These are phyloP conservation scores for Drosophila ficusphila DNA, from an alignment of 1,140 invertebrate genomes.

Conservation along the genomic window DNA sequence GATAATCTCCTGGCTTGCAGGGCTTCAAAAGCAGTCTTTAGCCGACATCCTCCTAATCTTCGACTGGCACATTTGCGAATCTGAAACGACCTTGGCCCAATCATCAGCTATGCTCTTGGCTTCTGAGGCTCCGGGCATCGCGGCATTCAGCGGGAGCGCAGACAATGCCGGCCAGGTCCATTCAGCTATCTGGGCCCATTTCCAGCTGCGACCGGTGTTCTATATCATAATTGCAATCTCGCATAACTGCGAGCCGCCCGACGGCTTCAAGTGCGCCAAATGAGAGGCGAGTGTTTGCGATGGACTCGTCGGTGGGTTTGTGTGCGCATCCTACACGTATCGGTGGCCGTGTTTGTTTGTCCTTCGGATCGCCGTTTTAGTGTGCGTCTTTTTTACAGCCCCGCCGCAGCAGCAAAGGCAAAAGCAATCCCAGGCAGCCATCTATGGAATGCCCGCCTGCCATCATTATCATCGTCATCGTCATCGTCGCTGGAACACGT, in stretches of 20 bases:
- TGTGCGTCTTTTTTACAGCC: slow-evolving; percentile 64
- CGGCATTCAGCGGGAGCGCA: slow-evolving; percentile 4
- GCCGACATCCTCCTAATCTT: neutral
- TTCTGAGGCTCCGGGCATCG: slow-evolving; percentile 8
- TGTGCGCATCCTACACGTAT: slow-evolving; percentile 29
- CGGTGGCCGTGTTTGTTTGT: slow-evolving; percentile 63
- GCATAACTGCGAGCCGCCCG: slow-evolving; percentile 60
- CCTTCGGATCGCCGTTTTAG: slow-evolving; percentile 76
- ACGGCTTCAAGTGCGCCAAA: slow-evolving; percentile 53
- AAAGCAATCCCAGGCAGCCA: slow-evolving; percentile 62
- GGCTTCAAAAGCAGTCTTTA: neutral
- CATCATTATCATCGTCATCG: slow-evolving; percentile 40
- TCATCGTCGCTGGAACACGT: slow-evolving; percentile 53
- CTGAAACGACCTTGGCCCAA: slow-evolving; percentile 21
- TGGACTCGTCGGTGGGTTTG: neutral
- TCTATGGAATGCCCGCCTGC: slow-evolving; percentile 32
- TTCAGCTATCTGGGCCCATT: slow-evolving; percentile 30
- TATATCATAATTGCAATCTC: slow-evolving; percentile 81
- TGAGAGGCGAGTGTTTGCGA: slow-evolving; percentile 2
- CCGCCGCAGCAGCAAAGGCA: slow-evolving; percentile 16
- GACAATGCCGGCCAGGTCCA: slow-evolving; percentile 23
- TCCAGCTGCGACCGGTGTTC: slow-evolving; percentile 54
- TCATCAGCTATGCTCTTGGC: slow-evolving; percentile 42
- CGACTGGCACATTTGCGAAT: slow-evolving; percentile 15
- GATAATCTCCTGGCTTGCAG: neutral